These are phyloP conservation scores for Bimastos eiseni DNA, from an alignment of 2,888 invertebrate genomes.

Conservation along the genomic window DNA sequence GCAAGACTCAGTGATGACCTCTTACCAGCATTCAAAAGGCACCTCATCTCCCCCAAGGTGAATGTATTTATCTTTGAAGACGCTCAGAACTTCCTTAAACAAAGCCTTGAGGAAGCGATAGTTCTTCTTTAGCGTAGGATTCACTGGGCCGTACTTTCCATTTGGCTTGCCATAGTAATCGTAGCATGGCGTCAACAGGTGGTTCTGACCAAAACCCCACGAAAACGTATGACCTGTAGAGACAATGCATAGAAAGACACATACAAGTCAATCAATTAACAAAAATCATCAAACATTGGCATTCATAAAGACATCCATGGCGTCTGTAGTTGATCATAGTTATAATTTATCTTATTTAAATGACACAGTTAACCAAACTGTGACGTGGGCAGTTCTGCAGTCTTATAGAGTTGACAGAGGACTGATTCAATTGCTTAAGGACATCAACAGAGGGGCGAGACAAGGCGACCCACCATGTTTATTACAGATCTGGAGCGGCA, in stretches of 20 bases:
- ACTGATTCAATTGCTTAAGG: no score
- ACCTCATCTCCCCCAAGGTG: conserved; percentile 94
- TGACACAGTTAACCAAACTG: neutral
- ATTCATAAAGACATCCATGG: neutral
- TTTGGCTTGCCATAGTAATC: conserved; percentile 61
- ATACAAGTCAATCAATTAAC: neutral
- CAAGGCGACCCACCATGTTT: no score
- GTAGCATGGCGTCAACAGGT: conserved; percentile 77
- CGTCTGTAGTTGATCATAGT: neutral
- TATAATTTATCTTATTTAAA: neutral
- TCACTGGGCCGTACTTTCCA: conserved; percentile 77
- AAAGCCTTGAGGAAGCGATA: conserved; percentile 69
- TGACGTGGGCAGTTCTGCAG: no score
- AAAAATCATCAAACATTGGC: neutral
- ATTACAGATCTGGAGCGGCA: no score
- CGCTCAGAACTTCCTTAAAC: conserved; percentile 61
- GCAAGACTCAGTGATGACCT: neutral
- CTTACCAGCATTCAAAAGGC: conserved; percentile 77
- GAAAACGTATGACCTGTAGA: conserved; percentile 77
- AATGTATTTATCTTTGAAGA: conserved; percentile 80
- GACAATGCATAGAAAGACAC: neutral
- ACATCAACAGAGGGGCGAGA: no score
- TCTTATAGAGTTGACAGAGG: no score
- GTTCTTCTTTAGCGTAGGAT: conserved; percentile 72
- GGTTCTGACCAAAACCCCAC: conserved; percentile 79